These are phyloP conservation scores for Cremastinae sp. DNA, from an alignment of 2,888 invertebrate genomes.

Conservation along the genomic window DNA sequence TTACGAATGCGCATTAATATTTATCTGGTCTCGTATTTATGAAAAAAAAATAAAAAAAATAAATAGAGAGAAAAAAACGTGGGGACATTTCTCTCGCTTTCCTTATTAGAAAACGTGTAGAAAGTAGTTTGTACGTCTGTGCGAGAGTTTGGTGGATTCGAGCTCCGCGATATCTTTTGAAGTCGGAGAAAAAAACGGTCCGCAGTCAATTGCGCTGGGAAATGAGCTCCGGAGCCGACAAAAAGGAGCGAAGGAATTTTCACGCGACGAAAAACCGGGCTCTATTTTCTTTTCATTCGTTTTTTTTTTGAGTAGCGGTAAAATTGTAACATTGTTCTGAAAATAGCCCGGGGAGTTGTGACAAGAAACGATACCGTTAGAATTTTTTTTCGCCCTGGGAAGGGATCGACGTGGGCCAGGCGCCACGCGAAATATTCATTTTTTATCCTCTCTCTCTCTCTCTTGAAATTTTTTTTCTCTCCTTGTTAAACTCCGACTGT, in stretches of 20 bases:
- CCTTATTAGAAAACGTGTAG: constrained; percentile 58
- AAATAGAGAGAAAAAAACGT: too few species aligned
- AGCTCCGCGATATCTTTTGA: neutral
- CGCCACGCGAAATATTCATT: constrained; percentile 15
- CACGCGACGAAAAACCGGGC: too few species aligned
- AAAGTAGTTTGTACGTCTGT: constrained; percentile 25
- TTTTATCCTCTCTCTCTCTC: constrained; percentile 33
- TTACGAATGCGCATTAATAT: too few species aligned
- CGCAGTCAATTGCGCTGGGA: neutral
- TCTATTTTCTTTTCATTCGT: too few species aligned
- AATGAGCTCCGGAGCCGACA: too few species aligned
- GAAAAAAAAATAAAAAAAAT: too few species aligned
- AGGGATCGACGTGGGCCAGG: constrained; percentile 4
- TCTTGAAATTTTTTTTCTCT: constrained; percentile 1
- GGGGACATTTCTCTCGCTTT: constrained; percentile 53
- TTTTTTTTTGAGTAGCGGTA: too few species aligned
- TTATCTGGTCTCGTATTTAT: too few species aligned
- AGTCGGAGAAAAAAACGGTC: constrained; percentile 11
- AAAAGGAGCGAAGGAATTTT: too few species aligned
- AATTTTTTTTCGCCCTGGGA: constrained; percentile 13
- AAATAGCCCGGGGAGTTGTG: constrained; percentile 5
- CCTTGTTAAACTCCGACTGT: constrained; percentile 8
- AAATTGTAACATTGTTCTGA: neutral
- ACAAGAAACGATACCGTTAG: constrained; percentile 27
- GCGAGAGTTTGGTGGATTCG: constrained; percentile 17